Evolutionary conservation across 2,888 invertebrate genomes (phyloP), one percentile per base, ranked within the genome.

Genomic region (Apodemia hepburni): DNA sequence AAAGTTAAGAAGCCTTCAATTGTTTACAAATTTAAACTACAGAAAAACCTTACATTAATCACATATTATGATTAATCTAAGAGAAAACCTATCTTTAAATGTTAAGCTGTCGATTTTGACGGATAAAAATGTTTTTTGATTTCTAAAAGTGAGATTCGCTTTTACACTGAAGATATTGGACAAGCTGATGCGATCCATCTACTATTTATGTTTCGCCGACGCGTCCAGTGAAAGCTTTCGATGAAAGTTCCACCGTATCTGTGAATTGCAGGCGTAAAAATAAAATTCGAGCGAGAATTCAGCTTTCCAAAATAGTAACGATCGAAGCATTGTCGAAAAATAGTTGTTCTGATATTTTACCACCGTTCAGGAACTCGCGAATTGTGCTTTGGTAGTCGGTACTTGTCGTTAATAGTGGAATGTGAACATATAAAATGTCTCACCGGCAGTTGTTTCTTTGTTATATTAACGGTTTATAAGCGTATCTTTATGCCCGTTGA

Each of bases 211-310:
- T 85, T 85, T 82, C 79, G 79, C 78, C 76, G 70, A 75, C 77
- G 74, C 77, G 76, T 80, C 78, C 78, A 78, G 79, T 81, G 81
- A 85, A 86, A 85, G 83, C 85, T 79, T 77, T 74, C 81, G 81
- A 85, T 87, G 88, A 85, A 87, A 88, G 75, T 87, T 87, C 85
- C 82, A 87, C 79, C 85, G 84, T 88, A 89, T 88, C 88, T 82
- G 76, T 73, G 77, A 79, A 79, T 76, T 88, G 84, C 89, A 89
- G 87, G 84, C 86, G 86, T 84, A 84, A 80, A 88, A 87, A 87
- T 88, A 88, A 87, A 88, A 85, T 81, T 79, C 79, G 75, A 76
- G 71, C 74, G 67, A 67, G 76, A 73, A 78, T 77, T 73, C 69
- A 75, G 77, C 77, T 82, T 80, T 75, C 77, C 73, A 77, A 81